phyloP scores from a whole-genome alignment of 2,797 vertebrate genomes.

The Pangasius mekongensis region DNA sequence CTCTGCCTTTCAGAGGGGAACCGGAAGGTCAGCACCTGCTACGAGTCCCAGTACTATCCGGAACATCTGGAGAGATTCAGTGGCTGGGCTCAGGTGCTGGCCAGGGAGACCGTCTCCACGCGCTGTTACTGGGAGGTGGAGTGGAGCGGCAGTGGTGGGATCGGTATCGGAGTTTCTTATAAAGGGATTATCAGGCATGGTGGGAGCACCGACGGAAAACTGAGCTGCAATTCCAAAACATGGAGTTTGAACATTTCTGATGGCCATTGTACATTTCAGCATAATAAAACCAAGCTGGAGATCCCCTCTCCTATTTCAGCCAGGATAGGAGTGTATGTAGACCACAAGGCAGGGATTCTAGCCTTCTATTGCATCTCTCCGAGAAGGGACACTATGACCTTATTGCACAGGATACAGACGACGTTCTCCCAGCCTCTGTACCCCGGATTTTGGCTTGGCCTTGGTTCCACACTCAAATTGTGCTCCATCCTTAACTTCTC shows the following conservation, averaged over 20 bases:
- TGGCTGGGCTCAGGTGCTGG: constrained; percentile 77
- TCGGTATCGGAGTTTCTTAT: constrained; percentile 74
- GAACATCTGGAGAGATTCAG: constrained; percentile 73
- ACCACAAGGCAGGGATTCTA: constrained; percentile 69
- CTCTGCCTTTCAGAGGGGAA: constrained; percentile 64
- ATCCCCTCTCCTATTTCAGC: constrained; percentile 49
- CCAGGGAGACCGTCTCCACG: constrained; percentile 67
- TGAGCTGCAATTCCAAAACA: constrained; percentile 76
- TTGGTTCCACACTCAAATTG: constrained; percentile 71
- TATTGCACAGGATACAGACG: constrained; percentile 68
- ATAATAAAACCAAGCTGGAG: constrained; percentile 65
- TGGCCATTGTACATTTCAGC: constrained; percentile 66
- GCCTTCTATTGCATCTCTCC: constrained; percentile 70
- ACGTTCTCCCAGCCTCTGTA: constrained; percentile 70
- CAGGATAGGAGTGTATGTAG: constrained; percentile 72
- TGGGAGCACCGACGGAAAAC: constrained; percentile 69
- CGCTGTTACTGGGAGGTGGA: constrained; percentile 80
- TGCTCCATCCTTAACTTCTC: constrained; percentile 58
- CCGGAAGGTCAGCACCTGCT: constrained; percentile 59
- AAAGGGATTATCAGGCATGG: constrained; percentile 67
- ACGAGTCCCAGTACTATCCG: constrained; percentile 62
- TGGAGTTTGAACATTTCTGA: constrained; percentile 73
- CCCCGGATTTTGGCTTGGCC: constrained; percentile 77
- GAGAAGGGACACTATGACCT: constrained; percentile 59
- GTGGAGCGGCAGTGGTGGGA: constrained; percentile 68